Evolutionary conservation across 2,797 vertebrate genomes (phyloP).

Genomic region (Crenichthys baileyi): DNA sequence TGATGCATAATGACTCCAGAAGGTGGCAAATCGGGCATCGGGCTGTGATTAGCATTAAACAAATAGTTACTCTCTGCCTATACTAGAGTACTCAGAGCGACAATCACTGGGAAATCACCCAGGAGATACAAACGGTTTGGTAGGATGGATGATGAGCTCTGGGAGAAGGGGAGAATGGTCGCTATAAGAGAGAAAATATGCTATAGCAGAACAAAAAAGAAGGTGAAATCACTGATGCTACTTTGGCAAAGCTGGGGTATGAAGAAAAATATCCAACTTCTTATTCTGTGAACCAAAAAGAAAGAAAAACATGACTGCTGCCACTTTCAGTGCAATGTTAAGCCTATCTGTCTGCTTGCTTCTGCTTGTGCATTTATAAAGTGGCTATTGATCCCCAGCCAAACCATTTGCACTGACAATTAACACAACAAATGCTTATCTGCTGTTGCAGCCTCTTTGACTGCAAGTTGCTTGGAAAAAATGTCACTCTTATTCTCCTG

Average conservation of each 20-base stretch:
- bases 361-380: conserved; percentile 54
- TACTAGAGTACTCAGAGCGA: conserved; percentile 34
- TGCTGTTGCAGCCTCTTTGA: conserved; percentile 25
- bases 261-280: conserved; percentile 23
- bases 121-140: conserved; percentile 39
- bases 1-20: conserved; percentile 53
- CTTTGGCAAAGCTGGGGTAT: conserved; percentile 15
- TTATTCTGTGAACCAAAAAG: conserved; percentile 51
- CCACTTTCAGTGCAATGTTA: not conserved
- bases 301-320: conserved; percentile 35
- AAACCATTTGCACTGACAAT: conserved; percentile 62
- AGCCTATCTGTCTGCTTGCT: conserved; percentile 28
- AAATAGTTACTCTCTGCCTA: conserved; percentile 54
- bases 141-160: conserved; percentile 23
- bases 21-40: conserved; percentile 60
- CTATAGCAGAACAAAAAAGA: not conserved
- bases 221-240: conserved; percentile 5
- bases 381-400: conserved; percentile 57
- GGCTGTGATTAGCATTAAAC: conserved; percentile 63
- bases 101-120: conserved; percentile 46
- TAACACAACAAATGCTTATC: conserved; percentile 55
- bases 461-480: conserved; percentile 30
- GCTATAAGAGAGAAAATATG: conserved; percentile 13
- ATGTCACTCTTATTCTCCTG: conserved; percentile 6
- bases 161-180: conserved; percentile 25